Conservation (phyloP, 2,113 vertebrate species). For the Sinocyclocheilus anshuiensis region DNA sequence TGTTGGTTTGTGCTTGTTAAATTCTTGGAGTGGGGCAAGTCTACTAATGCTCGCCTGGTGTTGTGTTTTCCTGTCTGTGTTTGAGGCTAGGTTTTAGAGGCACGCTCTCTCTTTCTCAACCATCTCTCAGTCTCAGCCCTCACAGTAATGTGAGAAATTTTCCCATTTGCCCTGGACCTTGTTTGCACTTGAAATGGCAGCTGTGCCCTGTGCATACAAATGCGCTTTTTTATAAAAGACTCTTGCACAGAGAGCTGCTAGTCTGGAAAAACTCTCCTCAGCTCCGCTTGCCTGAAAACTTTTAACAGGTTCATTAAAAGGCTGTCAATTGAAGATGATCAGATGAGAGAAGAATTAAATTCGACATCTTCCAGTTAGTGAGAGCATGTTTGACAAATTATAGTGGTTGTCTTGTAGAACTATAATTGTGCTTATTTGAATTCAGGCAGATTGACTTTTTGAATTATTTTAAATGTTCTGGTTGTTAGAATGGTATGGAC, state of each 20-base stretch:
- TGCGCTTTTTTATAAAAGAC: conserved; percentile 55
- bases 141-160: conserved; percentile 61
- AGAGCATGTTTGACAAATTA: conserved; percentile 2
- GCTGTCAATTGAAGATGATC: not conserved
- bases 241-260: conserved; percentile 46
- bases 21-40: conserved; percentile 4
- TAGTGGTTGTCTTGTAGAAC: not conserved
- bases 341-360: not conserved
- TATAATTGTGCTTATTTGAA: not conserved
- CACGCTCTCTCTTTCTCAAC: conserved; percentile 33
- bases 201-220: conserved; percentile 63
- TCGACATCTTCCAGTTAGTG: not conserved
- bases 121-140: conserved; percentile 36
- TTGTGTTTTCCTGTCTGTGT: conserved; percentile 13
- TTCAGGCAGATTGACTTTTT: not conserved
- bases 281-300: conserved; percentile 12
- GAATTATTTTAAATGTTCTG: not conserved
- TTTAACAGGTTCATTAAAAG: conserved; percentile 20
- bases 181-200: conserved; percentile 59
- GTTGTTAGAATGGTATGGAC: not conserved
- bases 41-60: not conserved
- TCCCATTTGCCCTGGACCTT: conserved; percentile 53
- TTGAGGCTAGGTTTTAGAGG: conserved; percentile 52
- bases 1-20: not conserved
- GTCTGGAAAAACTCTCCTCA: conserved; percentile 30